These are phyloP conservation scores for Sebastiscus albofasciatus DNA, from an alignment of 2,797 vertebrate genomes.

Conservation along the genomic window DNA sequence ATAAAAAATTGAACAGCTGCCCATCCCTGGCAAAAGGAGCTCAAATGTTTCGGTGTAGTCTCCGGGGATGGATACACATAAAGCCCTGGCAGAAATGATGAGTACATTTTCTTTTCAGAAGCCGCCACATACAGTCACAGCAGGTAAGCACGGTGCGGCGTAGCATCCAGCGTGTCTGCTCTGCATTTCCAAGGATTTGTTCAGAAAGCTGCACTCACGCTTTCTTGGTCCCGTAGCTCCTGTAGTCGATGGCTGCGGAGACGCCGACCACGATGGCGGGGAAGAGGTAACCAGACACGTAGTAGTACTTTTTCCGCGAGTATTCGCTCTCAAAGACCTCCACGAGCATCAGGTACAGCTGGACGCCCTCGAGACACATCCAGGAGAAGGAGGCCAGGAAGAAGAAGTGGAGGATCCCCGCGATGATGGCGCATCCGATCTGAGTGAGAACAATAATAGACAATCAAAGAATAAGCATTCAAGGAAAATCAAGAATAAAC, in stretches of 20 bases:
- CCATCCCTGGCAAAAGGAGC: conserved; percentile 61
- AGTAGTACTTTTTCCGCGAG: conserved; percentile 98
- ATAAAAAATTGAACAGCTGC: conserved; percentile 80
- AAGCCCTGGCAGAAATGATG: conserved; percentile 58
- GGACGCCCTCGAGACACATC: conserved; percentile 99
- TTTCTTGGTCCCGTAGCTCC: conserved; percentile 95
- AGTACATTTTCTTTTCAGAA: conserved; percentile 60
- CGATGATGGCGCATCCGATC: conserved; percentile 98
- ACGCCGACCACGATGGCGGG: conserved; percentile 97
- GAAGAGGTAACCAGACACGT: conserved; percentile 96
- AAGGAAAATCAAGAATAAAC: background rate
- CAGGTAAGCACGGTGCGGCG: conserved; percentile 35
- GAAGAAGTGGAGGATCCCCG: conserved; percentile 98
- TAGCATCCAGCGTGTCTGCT: conserved; percentile 21
- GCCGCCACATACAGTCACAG: conserved; percentile 47
- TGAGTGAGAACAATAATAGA: conserved; percentile 67
- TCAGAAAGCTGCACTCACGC: conserved; percentile 87
- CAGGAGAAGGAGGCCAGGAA: conserved; percentile 98
- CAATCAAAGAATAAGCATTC: background rate
- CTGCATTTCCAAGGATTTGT: conserved; percentile 37
- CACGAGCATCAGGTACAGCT: conserved; percentile 98
- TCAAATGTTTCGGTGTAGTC: conserved; percentile 67
- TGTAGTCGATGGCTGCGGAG: conserved; percentile 96
- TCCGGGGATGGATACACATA: conserved; percentile 50
- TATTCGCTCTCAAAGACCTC: conserved; percentile 99